Percentiles rank a stretch among this genome's conserved stretches.
phyloP scores from a whole-genome alignment of 1,140 invertebrate genomes.

The Pissodes strobi region DNA sequence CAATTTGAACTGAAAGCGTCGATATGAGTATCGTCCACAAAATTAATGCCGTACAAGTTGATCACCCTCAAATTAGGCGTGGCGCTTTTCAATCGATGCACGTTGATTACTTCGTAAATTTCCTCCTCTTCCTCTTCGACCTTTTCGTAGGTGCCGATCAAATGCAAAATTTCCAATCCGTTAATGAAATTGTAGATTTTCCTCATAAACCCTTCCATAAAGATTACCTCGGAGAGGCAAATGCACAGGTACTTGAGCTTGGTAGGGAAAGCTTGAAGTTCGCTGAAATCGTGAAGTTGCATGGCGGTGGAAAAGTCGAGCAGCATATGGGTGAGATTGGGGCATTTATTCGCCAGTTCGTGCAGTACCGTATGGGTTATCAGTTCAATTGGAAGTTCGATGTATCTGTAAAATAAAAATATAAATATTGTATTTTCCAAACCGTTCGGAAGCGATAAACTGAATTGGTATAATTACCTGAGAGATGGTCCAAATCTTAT shows the following conservation, averaged over 20 bases:
- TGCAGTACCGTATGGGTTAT: conserved; percentile 98
- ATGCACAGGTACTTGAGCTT: conserved; percentile 96
- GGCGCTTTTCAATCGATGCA: conserved; percentile 96
- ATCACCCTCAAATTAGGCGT: conserved; percentile 94
- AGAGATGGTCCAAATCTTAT: conserved; percentile 88
- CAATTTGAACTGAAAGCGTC: conserved; percentile 96
- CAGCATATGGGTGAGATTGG: conserved; percentile 96
- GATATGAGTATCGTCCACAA: conserved; percentile 98
- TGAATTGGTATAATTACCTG: too few species aligned
- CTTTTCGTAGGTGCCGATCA: conserved; percentile 99
- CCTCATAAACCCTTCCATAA: conserved; percentile 99
- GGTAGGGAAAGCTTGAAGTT: conserved; percentile 98
- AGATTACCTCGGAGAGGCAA: conserved; percentile 98
- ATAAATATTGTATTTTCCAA: too few species aligned
- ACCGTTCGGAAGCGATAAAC: too few species aligned
- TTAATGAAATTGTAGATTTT: conserved; percentile 99
- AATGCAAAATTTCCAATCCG: conserved; percentile 95
- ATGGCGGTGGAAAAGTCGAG: conserved; percentile 98
- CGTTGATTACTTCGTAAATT: conserved; percentile 99
- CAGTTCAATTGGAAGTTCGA: conserved; percentile 96
- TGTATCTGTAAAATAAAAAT: conserved; percentile 68
- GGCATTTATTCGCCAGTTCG: conserved; percentile 95
- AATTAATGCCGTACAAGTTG: conserved; percentile 96
- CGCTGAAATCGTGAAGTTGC: conserved; percentile 99
- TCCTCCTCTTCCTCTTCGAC: conserved; percentile 99